These are phyloP conservation scores for Rhodinocichla rosea DNA, from an alignment of 2,113 vertebrate genomes.

Conservation along the genomic window DNA sequence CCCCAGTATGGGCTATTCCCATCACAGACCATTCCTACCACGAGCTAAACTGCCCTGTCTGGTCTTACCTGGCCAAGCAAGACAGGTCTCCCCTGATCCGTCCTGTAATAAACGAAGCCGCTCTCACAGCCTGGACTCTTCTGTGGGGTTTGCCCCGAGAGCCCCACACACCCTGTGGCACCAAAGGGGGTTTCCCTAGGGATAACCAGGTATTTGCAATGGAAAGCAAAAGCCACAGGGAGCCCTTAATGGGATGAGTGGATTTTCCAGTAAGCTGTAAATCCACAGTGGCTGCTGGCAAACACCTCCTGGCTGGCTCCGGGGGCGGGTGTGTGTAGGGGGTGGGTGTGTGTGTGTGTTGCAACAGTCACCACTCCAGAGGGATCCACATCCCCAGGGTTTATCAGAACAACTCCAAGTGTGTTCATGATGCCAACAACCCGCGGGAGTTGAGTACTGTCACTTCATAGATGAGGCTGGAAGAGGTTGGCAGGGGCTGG, in stretches of 20 bases:
- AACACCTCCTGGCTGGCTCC: background rate
- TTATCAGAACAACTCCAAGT: background rate
- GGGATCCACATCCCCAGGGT: background rate
- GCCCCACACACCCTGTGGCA: background rate
- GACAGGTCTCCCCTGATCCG: background rate
- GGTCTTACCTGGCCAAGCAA: background rate
- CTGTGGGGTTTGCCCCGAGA: fast-evolving
- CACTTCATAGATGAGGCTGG: background rate
- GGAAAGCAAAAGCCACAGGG: slow-evolving; percentile 27
- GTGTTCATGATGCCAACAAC: background rate
- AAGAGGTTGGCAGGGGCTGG: background rate
- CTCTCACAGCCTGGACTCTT: background rate
- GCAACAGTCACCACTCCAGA: background rate
- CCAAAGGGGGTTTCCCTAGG: background rate
- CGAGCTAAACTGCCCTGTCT: background rate
- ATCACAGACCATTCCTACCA: background rate
- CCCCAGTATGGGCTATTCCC: fast-evolving
- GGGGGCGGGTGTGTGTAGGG: fast-evolving
- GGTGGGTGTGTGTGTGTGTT: background rate
- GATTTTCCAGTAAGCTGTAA: slow-evolving; percentile 54
- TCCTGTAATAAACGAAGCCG: fast-evolving
- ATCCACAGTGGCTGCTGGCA: background rate
- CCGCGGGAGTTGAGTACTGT: background rate
- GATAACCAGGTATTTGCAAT: background rate
- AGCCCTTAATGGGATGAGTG: slow-evolving; percentile 59